These are phyloP conservation scores for Phylloscopus collybita DNA, from an alignment of 2,797 vertebrate species.

Conservation along the genomic window DNA sequence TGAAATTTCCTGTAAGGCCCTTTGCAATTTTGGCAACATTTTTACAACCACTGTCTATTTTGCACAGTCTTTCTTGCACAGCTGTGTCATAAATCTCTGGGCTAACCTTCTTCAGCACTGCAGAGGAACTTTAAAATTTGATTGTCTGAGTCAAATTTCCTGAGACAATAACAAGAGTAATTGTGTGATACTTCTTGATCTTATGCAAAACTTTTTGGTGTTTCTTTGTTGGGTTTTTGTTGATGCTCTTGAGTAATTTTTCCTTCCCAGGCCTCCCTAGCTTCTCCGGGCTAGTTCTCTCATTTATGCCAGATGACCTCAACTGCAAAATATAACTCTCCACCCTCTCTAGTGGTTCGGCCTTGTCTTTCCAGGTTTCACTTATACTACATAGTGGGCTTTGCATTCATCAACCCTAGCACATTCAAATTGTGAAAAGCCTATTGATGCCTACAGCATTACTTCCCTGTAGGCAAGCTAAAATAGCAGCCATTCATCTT, in stretches of 20 bases:
- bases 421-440: neutral
- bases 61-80: neutral
- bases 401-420: neutral
- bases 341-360: neutral
- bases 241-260: neutral
- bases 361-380: neutral
- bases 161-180: neutral
- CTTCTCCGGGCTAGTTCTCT: neutral
- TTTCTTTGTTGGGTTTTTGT: neutral
- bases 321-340: constrained; percentile 11
- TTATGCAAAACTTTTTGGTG: neutral
- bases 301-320: constrained; percentile 4
- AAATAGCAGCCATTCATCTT: constrained; percentile 11
- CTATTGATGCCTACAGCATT: neutral
- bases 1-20: neutral
- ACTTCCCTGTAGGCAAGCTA: neutral
- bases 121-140: neutral
- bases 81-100: neutral
- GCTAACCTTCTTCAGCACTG: neutral
- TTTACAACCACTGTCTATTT: neutral
- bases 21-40: neutral
- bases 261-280: neutral
- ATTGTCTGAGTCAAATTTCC: neutral
- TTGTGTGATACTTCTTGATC: neutral
- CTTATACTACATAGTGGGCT: neutral